Percentiles rank a stretch among this genome's conserved stretches.
These are phyloP conservation scores for Lepidocyrtinus sp. DNA, from an alignment of 2,888 invertebrate genomes.

Conservation along the genomic window DNA sequence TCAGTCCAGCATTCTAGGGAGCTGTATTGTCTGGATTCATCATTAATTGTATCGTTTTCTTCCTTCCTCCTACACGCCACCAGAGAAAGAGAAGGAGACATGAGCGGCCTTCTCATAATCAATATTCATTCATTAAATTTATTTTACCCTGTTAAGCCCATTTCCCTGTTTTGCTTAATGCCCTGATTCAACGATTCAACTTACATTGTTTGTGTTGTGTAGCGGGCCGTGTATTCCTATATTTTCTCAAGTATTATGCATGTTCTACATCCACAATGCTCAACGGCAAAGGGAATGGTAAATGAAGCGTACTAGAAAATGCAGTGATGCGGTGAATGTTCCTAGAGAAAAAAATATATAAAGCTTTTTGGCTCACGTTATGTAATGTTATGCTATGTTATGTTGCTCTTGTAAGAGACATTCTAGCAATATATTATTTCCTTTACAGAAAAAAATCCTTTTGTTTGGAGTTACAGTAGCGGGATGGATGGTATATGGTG, in stretches of 20 bases:
- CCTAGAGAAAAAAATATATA: too few relatives aligned
- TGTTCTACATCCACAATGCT: neutral
- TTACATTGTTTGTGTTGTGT: slow-evolving; percentile 17
- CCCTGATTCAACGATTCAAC: too few relatives aligned
- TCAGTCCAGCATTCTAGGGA: too few relatives aligned
- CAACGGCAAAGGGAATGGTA: slow-evolving; percentile 18
- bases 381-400: slow-evolving; percentile 8
- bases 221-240: neutral
- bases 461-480: slow-evolving; percentile 9
- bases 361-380: neutral
- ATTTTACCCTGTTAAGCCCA: slow-evolving; percentile 9
- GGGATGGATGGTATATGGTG: neutral
- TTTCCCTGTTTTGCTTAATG: neutral
- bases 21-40: neutral
- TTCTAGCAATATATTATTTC: slow-evolving; percentile 3
- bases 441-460: slow-evolving; percentile 14
- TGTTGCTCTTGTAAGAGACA: neutral
- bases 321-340: slow-evolving; percentile 29
- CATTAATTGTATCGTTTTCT: slow-evolving; percentile 1
- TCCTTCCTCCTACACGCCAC: neutral
- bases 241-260: neutral
- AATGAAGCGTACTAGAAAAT: slow-evolving; percentile 37
- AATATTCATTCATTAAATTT: slow-evolving; percentile 21
- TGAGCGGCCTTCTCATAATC: slow-evolving; percentile 5
- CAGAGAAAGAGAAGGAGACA: too few relatives aligned